phyloP scores from a whole-genome alignment of 2,888 invertebrate genomes.

The Andricus quercusramuli region DNA sequence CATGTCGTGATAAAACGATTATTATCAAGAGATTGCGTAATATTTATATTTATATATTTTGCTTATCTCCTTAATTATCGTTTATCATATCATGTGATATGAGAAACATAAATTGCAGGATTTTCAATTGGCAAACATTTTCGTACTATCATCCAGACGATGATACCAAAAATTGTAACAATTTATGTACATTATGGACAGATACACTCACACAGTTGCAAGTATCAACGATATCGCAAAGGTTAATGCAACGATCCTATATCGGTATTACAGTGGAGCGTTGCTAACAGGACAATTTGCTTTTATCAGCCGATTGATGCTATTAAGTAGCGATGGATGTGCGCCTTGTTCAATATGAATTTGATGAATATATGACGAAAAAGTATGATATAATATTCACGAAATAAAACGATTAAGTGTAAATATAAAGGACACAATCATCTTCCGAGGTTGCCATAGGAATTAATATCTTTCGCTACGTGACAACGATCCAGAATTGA shows the following conservation, averaged over 20 bases:
- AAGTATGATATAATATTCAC: neutral
- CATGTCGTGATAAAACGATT: no score
- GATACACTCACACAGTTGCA: conserved; percentile 11
- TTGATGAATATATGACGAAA: neutral
- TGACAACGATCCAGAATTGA: neutral
- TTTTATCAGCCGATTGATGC: conserved; percentile 35
- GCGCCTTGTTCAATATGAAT: conserved; percentile 27
- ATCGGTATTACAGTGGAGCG: conserved; percentile 4
- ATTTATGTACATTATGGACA: neutral
- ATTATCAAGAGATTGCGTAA: no score
- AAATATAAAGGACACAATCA: neutral
- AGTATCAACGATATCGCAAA: conserved; percentile 26
- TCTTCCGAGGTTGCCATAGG: neutral
- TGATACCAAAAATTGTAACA: neutral
- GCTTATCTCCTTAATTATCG: no score
- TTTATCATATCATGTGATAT: no score
- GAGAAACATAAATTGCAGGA: no score
- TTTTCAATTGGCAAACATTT: neutral
- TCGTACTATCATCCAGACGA: neutral
- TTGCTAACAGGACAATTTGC: conserved; percentile 31
- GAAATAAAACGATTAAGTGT: neutral
- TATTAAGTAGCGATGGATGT: conserved; percentile 33
- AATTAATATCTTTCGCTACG: conserved; percentile 7
- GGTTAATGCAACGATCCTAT: conserved; percentile 19
- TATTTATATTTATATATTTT: no score